These are phyloP conservation scores for Gouania willdenowi DNA, from an alignment of 2,797 vertebrate genomes.

Conservation along the genomic window DNA sequence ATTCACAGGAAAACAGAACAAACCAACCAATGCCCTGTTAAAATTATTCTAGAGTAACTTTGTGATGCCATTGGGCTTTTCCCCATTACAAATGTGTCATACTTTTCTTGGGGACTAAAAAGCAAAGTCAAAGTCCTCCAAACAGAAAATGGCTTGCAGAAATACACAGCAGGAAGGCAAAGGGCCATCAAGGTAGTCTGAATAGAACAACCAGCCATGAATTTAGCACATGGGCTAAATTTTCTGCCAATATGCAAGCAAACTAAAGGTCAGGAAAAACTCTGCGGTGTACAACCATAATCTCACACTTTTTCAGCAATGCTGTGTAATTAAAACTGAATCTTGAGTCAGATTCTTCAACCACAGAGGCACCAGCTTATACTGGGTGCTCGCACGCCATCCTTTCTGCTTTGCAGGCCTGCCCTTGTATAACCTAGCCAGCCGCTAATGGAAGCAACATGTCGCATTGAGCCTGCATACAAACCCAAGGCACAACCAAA, in stretches of 20 bases:
- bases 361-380: conserved; percentile 50
- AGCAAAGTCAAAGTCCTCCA: background rate
- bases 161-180: background rate
- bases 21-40: too few relatives aligned
- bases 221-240: conserved; percentile 13
- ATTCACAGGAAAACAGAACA: too few relatives aligned
- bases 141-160: background rate
- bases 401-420: conserved; percentile 30
- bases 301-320: conserved; percentile 25
- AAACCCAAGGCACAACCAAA: conserved; percentile 61
- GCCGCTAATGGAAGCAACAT: conserved; percentile 62
- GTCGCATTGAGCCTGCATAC: conserved; percentile 30
- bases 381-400: conserved; percentile 62
- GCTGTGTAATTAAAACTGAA: conserved; percentile 51
- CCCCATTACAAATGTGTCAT: too few relatives aligned
- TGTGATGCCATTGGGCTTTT: too few relatives aligned
- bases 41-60: too few relatives aligned
- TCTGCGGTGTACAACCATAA: conserved; percentile 20
- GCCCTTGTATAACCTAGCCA: conserved; percentile 52
- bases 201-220: too few relatives aligned
- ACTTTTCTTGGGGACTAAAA: background rate
- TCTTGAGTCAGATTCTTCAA: conserved; percentile 42
- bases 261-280: conserved; percentile 14
- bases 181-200: background rate
- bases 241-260: conserved; percentile 15